Percentiles rank a stretch among this genome's conserved stretches.
phyloP scores from a whole-genome alignment of 2,797 vertebrate species.

The Sebastes vulpes region DNA sequence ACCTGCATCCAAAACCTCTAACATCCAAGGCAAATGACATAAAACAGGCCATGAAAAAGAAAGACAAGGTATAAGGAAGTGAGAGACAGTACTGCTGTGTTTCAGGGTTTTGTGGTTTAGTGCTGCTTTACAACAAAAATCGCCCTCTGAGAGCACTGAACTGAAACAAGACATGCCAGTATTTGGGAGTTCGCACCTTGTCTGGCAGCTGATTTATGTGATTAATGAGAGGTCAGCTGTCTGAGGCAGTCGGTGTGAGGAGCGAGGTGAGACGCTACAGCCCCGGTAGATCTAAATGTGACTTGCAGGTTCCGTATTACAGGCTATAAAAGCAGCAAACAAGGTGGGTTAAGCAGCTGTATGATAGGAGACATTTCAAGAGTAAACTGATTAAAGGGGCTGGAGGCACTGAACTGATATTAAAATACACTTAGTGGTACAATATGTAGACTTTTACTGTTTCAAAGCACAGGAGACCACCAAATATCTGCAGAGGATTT shows the following conservation, averaged over 20 bases:
- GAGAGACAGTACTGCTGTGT: constrained; percentile 35
- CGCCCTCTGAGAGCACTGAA: background rate
- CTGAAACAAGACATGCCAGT: constrained; percentile 25
- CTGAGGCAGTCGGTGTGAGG: background rate
- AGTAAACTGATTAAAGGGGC: background rate
- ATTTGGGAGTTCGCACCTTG: background rate
- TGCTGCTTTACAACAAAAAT: constrained; percentile 15
- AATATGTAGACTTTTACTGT: background rate
- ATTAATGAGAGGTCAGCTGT: constrained; percentile 56
- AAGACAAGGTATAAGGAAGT: constrained; percentile 28
- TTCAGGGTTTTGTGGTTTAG: constrained; percentile 24
- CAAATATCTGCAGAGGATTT: background rate
- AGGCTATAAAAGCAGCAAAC: constrained; percentile 10
- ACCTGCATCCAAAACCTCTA: constrained; percentile 1
- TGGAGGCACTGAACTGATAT: background rate
- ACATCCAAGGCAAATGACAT: constrained; percentile 6
- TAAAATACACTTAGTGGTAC: background rate
- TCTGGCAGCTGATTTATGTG: constrained; percentile 44
- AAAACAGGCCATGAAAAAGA: constrained; percentile 29
- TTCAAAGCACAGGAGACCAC: background rate
- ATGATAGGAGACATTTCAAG: background rate
- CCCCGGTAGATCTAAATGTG: background rate
- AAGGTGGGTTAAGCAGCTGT: background rate
- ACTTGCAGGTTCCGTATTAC: background rate
- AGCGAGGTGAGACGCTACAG: background rate